phyloP scores from a whole-genome alignment of 2,113 vertebrate genomes.

The Excalfactoria chinensis region DNA sequence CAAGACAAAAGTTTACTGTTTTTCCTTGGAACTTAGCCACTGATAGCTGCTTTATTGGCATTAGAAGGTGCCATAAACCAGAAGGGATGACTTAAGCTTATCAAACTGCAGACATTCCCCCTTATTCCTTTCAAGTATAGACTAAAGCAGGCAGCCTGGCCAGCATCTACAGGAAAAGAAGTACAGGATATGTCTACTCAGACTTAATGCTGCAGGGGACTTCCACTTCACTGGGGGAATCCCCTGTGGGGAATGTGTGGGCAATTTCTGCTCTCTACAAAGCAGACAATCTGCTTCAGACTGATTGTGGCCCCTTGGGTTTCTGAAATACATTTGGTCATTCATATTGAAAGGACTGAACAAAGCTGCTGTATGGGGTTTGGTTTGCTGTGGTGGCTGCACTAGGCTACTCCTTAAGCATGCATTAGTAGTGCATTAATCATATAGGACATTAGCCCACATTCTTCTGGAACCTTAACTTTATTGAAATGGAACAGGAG shows the following conservation, averaged over 20 bases:
- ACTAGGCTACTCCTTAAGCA: neutral
- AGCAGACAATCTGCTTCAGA: conserved; percentile 3
- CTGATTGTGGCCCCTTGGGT: neutral
- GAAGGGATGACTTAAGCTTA: conserved; percentile 3
- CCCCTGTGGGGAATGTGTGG: neutral
- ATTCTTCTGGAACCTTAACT: conserved; percentile 14
- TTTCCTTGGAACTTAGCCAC: neutral
- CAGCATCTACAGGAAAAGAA: neutral
- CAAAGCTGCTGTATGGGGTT: neutral
- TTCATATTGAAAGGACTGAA: neutral
- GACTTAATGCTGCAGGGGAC: neutral
- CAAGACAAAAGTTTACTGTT: neutral
- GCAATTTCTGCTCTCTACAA: neutral
- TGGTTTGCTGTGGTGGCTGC: neutral
- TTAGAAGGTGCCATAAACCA: neutral
- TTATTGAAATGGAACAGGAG: neutral
- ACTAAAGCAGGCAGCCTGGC: neutral
- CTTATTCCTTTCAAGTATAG: neutral
- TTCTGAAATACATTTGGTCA: conserved; percentile 1
- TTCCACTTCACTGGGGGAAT: conserved; percentile 38
- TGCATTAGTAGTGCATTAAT: conserved; percentile 13
- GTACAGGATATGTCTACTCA: neutral
- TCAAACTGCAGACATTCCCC: neutral
- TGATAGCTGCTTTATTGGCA: neutral
- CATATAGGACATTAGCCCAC: neutral